Evolutionary conservation across 2,888 invertebrate species (phyloP), one percentile per base, ranked within the genome.

Genomic region (Pharmacophagus antenor): DNA sequence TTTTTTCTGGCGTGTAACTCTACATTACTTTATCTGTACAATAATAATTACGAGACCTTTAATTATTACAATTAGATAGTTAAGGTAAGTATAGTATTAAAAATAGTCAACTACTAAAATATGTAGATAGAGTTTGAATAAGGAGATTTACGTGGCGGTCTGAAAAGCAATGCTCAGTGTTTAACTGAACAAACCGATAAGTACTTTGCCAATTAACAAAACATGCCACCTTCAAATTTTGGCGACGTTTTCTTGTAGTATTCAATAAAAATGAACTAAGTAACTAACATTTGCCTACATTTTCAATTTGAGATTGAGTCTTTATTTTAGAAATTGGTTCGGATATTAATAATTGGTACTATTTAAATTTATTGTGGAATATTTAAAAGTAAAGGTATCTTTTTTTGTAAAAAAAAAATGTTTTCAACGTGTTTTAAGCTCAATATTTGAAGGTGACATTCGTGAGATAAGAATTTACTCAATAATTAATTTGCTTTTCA

Each of bases 11-110:
- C 85, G 88, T 85, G 87, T 84, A 84, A 62, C 65, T 84, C 89
- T 90, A 90, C 85, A 83, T 88, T 89, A 87, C 83, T 85, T 87
- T 87, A 88, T 80, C 89, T 90, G 89, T 90, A 90, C 89, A 89
- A 80, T 87, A 85, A 85, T 85, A 82, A 84, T 85, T 88, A 88
- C 85, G 88, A 89, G 87, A 88, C 88, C 84, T 85, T 87, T 85
- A 85, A 82, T 84, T 80, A 84, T 84, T 82, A 84, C 79, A 82
- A 80, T 84, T 80, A 83, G 73, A 80, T 84, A 80, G 74, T 79
- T 77, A 78, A 84, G 80, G 81, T 80, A 82, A 78, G 74, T 81
- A 80, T 79, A 79, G 75, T 77, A 80, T 82, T 85, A 87, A 17
- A 56, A 27, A 72, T 72, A 72, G 74, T 73, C 74, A 72, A 74